Conservation (phyloP, 1,140 invertebrate species). For the Pachypeltis micranthus region DNA sequence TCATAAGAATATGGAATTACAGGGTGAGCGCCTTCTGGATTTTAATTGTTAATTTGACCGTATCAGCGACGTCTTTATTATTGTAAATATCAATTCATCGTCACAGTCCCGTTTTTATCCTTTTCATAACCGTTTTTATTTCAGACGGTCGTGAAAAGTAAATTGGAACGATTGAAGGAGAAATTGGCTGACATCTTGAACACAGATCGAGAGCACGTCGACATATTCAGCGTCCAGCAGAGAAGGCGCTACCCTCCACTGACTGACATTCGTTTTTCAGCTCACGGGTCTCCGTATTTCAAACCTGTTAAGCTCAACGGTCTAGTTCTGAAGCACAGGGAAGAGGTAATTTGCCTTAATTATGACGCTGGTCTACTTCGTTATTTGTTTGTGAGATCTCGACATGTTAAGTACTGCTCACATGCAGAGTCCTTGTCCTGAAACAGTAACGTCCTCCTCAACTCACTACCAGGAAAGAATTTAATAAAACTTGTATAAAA, state of each 20-base stretch:
- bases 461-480: too few species aligned
- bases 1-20: conserved; percentile 88
- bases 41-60: neutral
- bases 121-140: conserved; percentile 4
- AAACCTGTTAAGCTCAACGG: conserved; percentile 89
- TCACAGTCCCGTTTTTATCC: neutral
- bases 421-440: too few species aligned
- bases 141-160: conserved; percentile 57
- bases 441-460: too few species aligned
- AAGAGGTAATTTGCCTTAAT: conserved; percentile 49
- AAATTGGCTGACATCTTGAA: conserved; percentile 74
- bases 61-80: neutral
- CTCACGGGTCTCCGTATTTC: conserved; percentile 90
- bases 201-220: conserved; percentile 77
- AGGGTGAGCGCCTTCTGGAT: conserved; percentile 39
- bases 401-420: too few species aligned
- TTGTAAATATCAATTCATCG: too few species aligned
- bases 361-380: too few species aligned
- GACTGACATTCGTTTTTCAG: conserved; percentile 87
- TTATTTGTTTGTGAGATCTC: too few species aligned
- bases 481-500: too few species aligned
- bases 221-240: conserved; percentile 88
- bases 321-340: conserved; percentile 82
- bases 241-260: conserved; percentile 73
- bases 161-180: conserved; percentile 75